These are phyloP conservation scores for Lithophane ornitopus DNA, from an alignment of 2,888 invertebrate species.

Conservation along the genomic window DNA sequence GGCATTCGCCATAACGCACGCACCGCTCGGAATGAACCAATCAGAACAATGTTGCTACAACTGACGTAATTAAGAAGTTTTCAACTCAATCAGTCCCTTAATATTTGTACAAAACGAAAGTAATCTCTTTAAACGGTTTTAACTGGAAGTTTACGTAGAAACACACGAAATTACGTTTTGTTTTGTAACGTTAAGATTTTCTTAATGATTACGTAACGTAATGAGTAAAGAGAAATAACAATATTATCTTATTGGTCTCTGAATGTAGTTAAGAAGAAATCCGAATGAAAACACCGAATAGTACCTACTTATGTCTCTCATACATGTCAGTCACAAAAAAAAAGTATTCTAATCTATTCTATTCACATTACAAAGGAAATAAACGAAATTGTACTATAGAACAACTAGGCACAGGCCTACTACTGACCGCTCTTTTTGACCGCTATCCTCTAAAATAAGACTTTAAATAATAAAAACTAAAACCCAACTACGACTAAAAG, in stretches of 20 bases:
- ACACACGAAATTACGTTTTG: conserved; percentile 58
- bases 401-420: background rate
- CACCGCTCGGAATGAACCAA: conserved; percentile 58
- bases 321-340: background rate
- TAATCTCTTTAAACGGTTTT: conserved; percentile 80
- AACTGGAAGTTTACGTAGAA: conserved; percentile 64
- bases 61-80: conserved; percentile 79
- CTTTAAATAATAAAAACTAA: too few relatives aligned
- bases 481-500: too few relatives aligned
- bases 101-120: conserved; percentile 83
- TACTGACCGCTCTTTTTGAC: too few relatives aligned
- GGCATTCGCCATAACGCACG: conserved; percentile 53
- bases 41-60: conserved; percentile 62
- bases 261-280: too few relatives aligned
- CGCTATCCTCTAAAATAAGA: too few relatives aligned
- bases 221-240: background rate
- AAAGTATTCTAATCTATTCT: too few relatives aligned
- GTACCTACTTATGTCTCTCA: background rate
- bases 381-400: background rate
- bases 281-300: background rate
- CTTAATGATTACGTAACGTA: background rate
- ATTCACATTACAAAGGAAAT: background rate
- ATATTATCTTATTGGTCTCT: background rate
- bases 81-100: conserved; percentile 82
- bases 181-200: conserved; percentile 20